Evolutionary conservation across 2,888 invertebrate genomes (phyloP).

Genomic region (Megastigmus dorsalis): DNA sequence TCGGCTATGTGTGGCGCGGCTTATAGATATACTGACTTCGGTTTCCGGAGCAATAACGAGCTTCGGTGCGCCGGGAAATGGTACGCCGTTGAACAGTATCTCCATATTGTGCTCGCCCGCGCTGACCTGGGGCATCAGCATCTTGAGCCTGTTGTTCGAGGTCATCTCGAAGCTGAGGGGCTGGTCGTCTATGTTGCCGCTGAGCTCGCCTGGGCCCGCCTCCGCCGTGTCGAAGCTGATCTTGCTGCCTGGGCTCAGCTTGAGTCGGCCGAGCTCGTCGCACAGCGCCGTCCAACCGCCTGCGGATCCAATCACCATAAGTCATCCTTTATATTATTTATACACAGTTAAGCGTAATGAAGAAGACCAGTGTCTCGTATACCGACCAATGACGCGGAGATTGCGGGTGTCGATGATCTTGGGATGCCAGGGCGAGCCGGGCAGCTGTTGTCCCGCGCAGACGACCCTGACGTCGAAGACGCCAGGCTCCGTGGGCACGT

Average conservation of each 20-base stretch:
- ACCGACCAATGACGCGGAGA: slow-evolving; percentile 76
- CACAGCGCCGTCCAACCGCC: slow-evolving; percentile 92
- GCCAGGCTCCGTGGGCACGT: slow-evolving; percentile 93
- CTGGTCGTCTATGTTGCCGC: slow-evolving; percentile 78
- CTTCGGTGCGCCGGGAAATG: slow-evolving; percentile 74
- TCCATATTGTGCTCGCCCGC: slow-evolving; percentile 76
- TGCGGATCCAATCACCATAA: background rate
- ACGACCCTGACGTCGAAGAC: slow-evolving; percentile 91
- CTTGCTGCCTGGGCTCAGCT: slow-evolving; percentile 81
- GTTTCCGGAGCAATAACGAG: slow-evolving; percentile 69
- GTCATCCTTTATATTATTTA: no score
- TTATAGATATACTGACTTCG: slow-evolving; percentile 65
- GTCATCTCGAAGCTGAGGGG: slow-evolving; percentile 70
- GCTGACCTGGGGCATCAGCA: slow-evolving; percentile 62
- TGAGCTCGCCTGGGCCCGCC: slow-evolving; percentile 90
- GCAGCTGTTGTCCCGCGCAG: slow-evolving; percentile 77
- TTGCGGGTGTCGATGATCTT: slow-evolving; percentile 79
- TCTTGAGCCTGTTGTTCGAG: slow-evolving; percentile 69
- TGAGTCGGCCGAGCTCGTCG: slow-evolving; percentile 84
- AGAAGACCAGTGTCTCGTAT: no score
- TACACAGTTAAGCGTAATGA: no score
- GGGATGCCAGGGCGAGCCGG: slow-evolving; percentile 90
- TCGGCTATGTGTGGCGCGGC: no score
- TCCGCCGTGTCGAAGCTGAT: slow-evolving; percentile 91
- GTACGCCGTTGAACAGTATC: slow-evolving; percentile 77